Base-by-base conservation (phyloP, 2,888 invertebrate species). In the Aethes cnicana region DNA sequence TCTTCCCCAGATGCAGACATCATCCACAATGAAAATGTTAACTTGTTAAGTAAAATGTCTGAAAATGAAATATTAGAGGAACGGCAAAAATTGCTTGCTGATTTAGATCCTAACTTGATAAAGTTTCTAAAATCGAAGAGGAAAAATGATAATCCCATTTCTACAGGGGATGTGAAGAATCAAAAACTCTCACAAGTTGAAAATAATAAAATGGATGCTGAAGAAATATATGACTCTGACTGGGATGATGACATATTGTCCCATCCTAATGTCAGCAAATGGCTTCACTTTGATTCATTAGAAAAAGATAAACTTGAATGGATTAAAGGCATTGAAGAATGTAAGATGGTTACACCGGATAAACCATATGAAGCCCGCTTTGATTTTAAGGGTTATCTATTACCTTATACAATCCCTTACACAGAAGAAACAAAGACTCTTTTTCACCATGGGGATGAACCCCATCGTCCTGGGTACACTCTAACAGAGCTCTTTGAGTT, bases 391-490 rank as follows among this genome's bases (percentile, higher is more conserved):
- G 96, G 96, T 2, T 92, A 94, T 63, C 81, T 97, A 0, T 73
- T 96, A 44, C 95, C 96, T 0, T 96, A 93, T 63, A 87, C 91
- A 28, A 89, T 92, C 33, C 92, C 93, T 36, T 91, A 81, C 56
- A 84, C 82, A 57, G 92, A 90, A 42, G 67, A 90, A 50, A 89
- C 90, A 0, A 92, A 93, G 64, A 82, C 91, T 16, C 89, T 98
- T 9, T 97, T 97, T 79, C 96, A 98, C 77, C 98, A 98, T 80
- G 98, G 98, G 0, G 95, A 96, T 59, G 98, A 98, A 76, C 95
- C 97, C 4, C 95, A 94, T 55, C 91, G 97, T 55, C 96, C 98
- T 1, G 98, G 98, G 0, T 98, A 98, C 77, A 94, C 97, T 0
- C 77, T 98, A 7, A 95, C 95, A 61, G 98, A 98, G 82, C 78